A percentile compares a stretch with the other conserved stretches of the same genome.
Evolutionary conservation across 2,113 vertebrate genomes (phyloP).

Genomic region (Menura novaehollandiae): DNA sequence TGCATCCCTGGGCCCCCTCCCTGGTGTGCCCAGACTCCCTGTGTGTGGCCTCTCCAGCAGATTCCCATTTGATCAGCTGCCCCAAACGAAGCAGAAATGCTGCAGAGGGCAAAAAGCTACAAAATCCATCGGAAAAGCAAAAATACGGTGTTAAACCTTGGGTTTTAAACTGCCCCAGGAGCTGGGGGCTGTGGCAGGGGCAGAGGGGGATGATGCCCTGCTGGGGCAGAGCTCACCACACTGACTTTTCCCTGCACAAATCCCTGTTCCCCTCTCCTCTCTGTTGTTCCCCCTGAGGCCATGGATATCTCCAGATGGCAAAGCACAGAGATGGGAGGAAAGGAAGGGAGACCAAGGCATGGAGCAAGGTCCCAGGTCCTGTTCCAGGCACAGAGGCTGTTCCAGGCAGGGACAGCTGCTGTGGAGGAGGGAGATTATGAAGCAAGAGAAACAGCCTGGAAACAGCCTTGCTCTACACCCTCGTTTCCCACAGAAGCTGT

Average conservation of each 20-base stretch:
- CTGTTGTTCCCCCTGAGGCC: background rate
- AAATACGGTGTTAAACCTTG: accelerated
- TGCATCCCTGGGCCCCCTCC: background rate
- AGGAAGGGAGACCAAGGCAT: background rate
- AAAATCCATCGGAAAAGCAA: background rate
- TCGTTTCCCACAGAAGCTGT: background rate
- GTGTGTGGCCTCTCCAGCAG: background rate
- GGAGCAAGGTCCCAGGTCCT: background rate
- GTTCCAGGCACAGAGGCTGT: background rate
- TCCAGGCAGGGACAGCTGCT: constrained; percentile 14
- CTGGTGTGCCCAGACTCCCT: background rate
- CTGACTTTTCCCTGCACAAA: background rate
- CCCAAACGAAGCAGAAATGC: background rate
- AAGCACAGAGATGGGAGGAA: background rate
- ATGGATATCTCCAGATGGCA: background rate
- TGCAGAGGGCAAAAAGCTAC: background rate
- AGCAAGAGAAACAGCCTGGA: background rate
- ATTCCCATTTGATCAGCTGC: background rate
- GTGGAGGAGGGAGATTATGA: background rate
- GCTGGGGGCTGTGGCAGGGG: accelerated
- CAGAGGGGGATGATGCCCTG: too few relatives aligned
- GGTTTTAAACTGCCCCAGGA: background rate
- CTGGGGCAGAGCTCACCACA: background rate
- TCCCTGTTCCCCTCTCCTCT: background rate
- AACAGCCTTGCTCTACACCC: background rate